These are phyloP conservation scores for Callithrix jacchus DNA, from an alignment of 2,113 vertebrate species.

Conservation along the genomic window DNA sequence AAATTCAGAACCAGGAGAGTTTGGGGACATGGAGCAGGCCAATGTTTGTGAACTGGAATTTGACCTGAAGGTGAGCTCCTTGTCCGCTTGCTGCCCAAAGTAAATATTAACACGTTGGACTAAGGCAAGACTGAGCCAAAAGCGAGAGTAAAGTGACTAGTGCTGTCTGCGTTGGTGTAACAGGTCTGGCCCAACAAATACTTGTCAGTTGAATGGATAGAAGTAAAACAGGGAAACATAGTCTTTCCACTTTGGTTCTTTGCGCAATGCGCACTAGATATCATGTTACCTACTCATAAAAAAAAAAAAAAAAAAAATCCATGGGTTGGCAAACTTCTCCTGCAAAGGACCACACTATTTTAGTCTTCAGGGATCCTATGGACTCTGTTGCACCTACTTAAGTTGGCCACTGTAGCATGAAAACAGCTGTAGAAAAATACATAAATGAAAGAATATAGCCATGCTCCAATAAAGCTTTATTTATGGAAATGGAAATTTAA, in stretches of 20 bases:
- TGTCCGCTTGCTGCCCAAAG: not conserved
- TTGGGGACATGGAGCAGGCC: not conserved
- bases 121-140: not conserved
- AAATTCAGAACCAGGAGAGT: not conserved
- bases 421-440: constrained; percentile 18
- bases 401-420: not conserved
- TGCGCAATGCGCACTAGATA: not conserved
- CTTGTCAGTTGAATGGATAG: not conserved
- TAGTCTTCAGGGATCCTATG: not conserved
- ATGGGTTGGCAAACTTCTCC: not conserved
- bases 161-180: not conserved
- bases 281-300: not conserved
- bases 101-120: not conserved
- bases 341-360: constrained; percentile 6
- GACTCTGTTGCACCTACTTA: not conserved
- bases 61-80: not conserved
- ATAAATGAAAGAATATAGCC: constrained; percentile 5
- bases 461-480: constrained; percentile 21
- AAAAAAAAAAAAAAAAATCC: not conserved
- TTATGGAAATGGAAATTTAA: constrained; percentile 40
- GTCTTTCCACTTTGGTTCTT: not conserved
- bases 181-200: not conserved
- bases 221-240: not conserved
- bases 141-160: not conserved
- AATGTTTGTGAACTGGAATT: not conserved